Percentiles rank a stretch among this genome's conserved stretches.
phyloP scores from a whole-genome alignment of 2,888 invertebrate species.

The Glaucopsyche alexis region DNA sequence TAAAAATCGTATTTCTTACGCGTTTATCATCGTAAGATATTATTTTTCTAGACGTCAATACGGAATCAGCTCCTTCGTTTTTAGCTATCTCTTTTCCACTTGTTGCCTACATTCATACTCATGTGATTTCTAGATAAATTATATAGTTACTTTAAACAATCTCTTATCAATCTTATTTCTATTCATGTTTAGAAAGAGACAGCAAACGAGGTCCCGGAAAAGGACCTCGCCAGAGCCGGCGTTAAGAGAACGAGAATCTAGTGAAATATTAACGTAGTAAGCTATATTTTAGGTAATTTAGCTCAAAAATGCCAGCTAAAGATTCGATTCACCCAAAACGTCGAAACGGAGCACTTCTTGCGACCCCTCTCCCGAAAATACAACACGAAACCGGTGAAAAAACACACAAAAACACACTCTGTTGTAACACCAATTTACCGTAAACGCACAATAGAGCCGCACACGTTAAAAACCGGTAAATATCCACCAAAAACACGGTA shows the following conservation, averaged over 20 bases:
- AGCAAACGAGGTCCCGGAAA: background rate
- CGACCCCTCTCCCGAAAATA: background rate
- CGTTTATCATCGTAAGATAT: background rate
- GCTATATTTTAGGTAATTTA: background rate
- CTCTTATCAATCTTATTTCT: background rate
- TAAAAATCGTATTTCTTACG: background rate
- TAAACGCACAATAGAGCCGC: slow-evolving; percentile 23
- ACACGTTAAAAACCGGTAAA: slow-evolving; percentile 36
- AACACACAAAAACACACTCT: background rate
- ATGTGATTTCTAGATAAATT: background rate
- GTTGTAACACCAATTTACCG: background rate
- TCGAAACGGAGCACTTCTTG: background rate
- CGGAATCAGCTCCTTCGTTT: background rate
- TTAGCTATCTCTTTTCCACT: background rate
- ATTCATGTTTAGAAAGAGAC: slow-evolving; percentile 1
- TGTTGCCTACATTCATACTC: background rate
- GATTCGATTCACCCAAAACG: background rate
- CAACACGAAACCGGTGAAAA: background rate
- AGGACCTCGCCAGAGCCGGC: background rate
- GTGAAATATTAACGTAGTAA: background rate
- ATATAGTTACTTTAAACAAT: background rate
- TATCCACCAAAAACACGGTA: slow-evolving; percentile 41
- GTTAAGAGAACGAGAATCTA: background rate
- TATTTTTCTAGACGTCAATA: background rate
- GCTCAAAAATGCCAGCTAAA: background rate